These are phyloP conservation scores for Nyctereutes procyonoides DNA, from an alignment of 2,113 vertebrate genomes.

Conservation along the genomic window DNA sequence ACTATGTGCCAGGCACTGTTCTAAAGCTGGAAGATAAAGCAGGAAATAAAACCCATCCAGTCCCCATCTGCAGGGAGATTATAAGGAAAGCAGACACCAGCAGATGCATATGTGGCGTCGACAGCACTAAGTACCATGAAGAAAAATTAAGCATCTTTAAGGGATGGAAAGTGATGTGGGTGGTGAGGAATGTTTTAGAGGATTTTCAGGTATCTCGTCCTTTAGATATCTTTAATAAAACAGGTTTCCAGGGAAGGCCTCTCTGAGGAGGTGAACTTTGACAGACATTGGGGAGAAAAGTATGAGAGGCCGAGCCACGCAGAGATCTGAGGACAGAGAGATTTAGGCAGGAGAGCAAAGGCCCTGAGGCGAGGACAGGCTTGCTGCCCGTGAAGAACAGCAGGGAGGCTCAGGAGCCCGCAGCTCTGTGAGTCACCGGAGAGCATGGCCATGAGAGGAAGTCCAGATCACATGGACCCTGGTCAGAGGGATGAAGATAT, in stretches of 20 bases:
- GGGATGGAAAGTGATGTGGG: neutral
- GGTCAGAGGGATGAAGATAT: neutral
- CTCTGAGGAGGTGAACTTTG: neutral
- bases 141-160: neutral
- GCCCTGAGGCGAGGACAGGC: neutral
- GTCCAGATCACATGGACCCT: neutral
- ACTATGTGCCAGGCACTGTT: neutral
- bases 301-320: neutral
- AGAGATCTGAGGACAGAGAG: neutral
- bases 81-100: neutral
- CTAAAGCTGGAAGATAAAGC: neutral
- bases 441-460: neutral
- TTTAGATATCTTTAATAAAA: neutral
- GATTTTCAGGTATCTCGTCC: neutral
- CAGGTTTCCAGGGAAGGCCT: neutral
- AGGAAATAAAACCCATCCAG: neutral
- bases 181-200: neutral
- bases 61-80: neutral
- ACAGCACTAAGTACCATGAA: neutral
- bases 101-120: neutral
- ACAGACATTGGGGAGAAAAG: neutral
- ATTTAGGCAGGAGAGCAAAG: neutral
- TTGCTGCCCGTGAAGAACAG: neutral
- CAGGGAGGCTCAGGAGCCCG: neutral
- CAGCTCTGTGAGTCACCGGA: neutral